phyloP scores from a whole-genome alignment of 2,113 vertebrate genomes.

The Ctenodactylus gundi region DNA sequence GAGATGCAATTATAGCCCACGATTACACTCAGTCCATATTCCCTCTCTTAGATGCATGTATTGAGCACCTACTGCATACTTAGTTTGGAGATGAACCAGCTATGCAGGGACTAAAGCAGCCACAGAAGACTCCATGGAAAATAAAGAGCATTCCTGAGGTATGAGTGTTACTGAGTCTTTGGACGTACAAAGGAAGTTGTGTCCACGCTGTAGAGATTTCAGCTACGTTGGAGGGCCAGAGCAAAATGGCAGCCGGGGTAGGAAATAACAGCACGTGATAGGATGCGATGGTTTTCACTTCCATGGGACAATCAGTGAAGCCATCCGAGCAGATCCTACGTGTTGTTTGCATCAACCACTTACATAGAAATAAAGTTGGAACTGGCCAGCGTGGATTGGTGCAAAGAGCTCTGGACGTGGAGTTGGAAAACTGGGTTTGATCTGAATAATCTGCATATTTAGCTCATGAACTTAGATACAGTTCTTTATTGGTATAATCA shows the following conservation, averaged over 20 bases:
- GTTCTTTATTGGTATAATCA: rapidly evolving
- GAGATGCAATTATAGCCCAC: neutral
- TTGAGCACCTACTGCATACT: neutral
- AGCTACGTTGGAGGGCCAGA: neutral
- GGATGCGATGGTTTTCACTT: neutral
- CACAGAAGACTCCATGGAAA: neutral
- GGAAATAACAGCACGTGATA: neutral
- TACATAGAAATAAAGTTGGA: rapidly evolving
- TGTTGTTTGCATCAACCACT: rapidly evolving
- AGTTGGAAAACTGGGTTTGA: neutral
- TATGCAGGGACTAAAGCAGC: neutral
- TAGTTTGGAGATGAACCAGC: neutral
- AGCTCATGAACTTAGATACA: neutral
- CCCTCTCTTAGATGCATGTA: neutral
- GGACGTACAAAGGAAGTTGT: neutral
- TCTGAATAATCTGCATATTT: neutral
- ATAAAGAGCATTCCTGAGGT: neutral
- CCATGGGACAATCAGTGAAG: neutral
- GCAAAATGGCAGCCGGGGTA: neutral
- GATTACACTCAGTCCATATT: neutral
- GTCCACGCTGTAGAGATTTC: neutral
- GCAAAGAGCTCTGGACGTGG: neutral
- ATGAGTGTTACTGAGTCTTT: neutral
- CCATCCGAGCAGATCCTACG: neutral
- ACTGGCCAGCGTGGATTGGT: neutral